Base-by-base conservation (phyloP, 2,888 invertebrate genomes). In the Taphrorychus bicolor region DNA sequence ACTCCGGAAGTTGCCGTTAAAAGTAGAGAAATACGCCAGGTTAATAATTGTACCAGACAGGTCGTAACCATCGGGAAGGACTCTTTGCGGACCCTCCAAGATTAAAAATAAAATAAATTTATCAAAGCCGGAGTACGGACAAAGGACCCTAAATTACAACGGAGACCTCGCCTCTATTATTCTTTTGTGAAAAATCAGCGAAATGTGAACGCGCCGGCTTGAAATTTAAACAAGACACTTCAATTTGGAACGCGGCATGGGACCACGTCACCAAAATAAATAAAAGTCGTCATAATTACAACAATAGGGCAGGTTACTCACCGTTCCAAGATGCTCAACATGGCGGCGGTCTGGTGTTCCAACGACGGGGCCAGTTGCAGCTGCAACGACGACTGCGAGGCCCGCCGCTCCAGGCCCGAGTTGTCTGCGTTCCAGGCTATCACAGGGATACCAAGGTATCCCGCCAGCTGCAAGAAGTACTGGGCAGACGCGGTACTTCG, bases 391-490 rank as follows among this genome's bases (percentile, higher is more conserved):
- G 94, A 93, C 82, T 95, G 93, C 21, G 94, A 93, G 42, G 94
- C 93, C 45, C 82, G 74, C 19, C 82, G 74, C 73, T 83, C 89
- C 66, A 96, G 86, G 41, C 96, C 97, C 42, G 97, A 95, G 83
- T 97, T 97, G 83, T 98, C 97, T 5, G 97, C 96, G 83, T 97
- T 97, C 97, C 97, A 98, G 5, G 95, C 95, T 75, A 97, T 95
- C 59, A 97, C 95, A 75, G 97, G 97, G 80, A 97, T 95, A 11
- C 76, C 97, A 76, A 97, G 86, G 84, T 96, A 96, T 66, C 94
- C 95, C 74, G 95, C 94, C 78, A 96, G 86, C 85, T 96, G 95
- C 73, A 96, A 87, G 83, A 96, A 94, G 84, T 96, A 96, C 83
- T 96, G 95, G 66, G 95, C 94, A 72, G 95, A 94, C 74, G 95